Evolutionary conservation across 2,888 invertebrate species (phyloP), one percentile per base, ranked within the genome.

Genomic region (Strigamia crassipes): DNA sequence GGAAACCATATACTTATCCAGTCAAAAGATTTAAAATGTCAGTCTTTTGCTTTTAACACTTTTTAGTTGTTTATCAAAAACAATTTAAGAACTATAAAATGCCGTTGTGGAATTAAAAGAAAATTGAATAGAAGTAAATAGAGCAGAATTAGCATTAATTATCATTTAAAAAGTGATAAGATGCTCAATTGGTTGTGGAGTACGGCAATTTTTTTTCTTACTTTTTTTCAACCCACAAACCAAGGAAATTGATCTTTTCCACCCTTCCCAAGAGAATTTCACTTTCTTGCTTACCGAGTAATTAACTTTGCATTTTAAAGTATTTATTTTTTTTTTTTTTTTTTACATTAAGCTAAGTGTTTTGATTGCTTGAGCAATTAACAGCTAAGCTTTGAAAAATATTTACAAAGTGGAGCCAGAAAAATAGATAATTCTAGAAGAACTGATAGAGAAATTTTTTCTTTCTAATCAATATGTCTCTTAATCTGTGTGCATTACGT

Each of bases 221-320:
- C 6, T 34, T 34, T 23, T 61, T 61, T 61, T n/a, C 61, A 2
- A 1, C 18, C 61, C 61, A 61, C 61, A 61, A 61, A 61, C 61
- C 61, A 61, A 61, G n/a, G 61, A 61, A 61, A 61, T 61, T 61
- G 61, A 61, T 61, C 61, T 61, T 18, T 61, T 23, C 61, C 21
- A 61, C 61, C 18, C 18, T 61, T 61, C 61, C 18, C 61, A 12
- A n/a, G 61, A 61, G 61, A 61, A 61, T 61, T 61, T 61, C 61
- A 61, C 61, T 61, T 61, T 61, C 61, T 61, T 61, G 18, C 61
- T 61, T 61, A 61, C 61, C 61, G 61, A 61, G 61, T 61, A 61
- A 61, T 61, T 61, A 61, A 61, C 61, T 61, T 61, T 61, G 61
- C 61, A 61, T 61, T 61, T 61, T 61, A 61, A 61, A 61, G 61